Evolutionary conservation across 35 echinoderm and acorn worm genomes (phyloP), one percentile per base, ranked within the genome.

Genomic region (Holothuria glaberrima): DNA sequence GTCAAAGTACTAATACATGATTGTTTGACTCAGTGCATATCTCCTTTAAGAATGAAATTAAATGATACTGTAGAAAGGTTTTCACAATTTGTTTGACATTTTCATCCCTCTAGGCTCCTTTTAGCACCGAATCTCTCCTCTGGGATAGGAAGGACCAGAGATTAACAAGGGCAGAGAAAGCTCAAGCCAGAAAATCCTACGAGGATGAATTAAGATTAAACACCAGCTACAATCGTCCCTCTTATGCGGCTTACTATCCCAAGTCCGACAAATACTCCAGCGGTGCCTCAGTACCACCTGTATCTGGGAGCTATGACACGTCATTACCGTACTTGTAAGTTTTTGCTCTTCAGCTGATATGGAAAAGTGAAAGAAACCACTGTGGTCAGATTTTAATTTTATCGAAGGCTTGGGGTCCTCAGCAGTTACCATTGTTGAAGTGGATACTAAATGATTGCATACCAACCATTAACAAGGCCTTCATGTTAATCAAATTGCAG

Each of bases 211-310:
- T 92, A 83, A 98, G 68, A 41, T 34, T 94, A 20, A 92, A 90
- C 66, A 56, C 79, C 4, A 59, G 83, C n/a, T 98, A 98, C 77
- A 90, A 90, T 63, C 79, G 96, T 22, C 96, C 93, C 12, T 98
- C 96, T 0, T 98, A 98, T 48, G 66, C 93, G 12, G 96, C 95
- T 6, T 98, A 86, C 80, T 98, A 98, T 58, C 93, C 93, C 28
- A 94, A 91, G 77, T 58, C 65, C 17, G 67, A 72, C 28, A 66
- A 80, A 44, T 83, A 66, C 17, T 36, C 57, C 14, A 28, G 48
- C 1, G 38, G 58, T 9, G 21, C 33, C 17, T 4, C 62, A 26
- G 26, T 64, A 19, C 82, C 82, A 21, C 10, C 70, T 58, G 26
- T 80, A 10, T 32, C 46, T 22, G 90, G 82, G 14, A 50, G 85